A percentile compares a stretch with the other conserved stretches of the same genome.
Conservation (phyloP, 53 echinoderm and acorn worm species). For the Henricia sp. region DNA sequence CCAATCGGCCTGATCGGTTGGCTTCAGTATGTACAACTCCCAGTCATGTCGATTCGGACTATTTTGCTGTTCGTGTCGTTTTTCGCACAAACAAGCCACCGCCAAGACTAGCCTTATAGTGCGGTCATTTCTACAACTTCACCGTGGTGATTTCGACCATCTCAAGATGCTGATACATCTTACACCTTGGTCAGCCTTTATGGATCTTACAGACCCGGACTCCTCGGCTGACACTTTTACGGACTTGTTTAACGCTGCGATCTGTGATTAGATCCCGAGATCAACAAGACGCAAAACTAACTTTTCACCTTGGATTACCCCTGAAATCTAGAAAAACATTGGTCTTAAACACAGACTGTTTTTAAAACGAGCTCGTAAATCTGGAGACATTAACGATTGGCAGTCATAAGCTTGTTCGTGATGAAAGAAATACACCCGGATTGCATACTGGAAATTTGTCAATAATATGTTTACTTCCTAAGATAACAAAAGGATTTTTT, state of each 20-base stretch:
- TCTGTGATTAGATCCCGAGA: background rate
- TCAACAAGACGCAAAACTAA: background rate
- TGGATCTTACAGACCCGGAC: background rate
- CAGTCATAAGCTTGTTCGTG: too few relatives aligned
- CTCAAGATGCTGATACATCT: slow-evolving; percentile 5
- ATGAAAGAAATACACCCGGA: too few relatives aligned
- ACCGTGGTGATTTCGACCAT: slow-evolving; percentile 35
- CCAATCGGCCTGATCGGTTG: background rate
- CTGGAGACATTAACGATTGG: too few relatives aligned
- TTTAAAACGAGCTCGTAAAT: too few relatives aligned
- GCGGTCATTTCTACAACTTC: slow-evolving; percentile 40
- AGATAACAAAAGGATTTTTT: too few relatives aligned
- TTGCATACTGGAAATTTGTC: too few relatives aligned
- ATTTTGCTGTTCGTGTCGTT: slow-evolving; percentile 4
- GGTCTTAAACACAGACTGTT: background rate
- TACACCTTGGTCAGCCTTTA: background rate
- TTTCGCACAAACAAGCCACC: slow-evolving; percentile 8
- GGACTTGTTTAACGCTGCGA: background rate
- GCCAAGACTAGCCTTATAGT: slow-evolving; percentile 5
- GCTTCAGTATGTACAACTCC: slow-evolving; percentile 17
- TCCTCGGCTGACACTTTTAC: slow-evolving; percentile 1
- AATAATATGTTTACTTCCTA: too few relatives aligned
- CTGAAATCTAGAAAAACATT: background rate
- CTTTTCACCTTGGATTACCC: background rate
- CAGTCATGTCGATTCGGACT: slow-evolving; percentile 23